Conservation (phyloP, 2,888 invertebrate genomes). For the Amphimallon solstitiale region DNA sequence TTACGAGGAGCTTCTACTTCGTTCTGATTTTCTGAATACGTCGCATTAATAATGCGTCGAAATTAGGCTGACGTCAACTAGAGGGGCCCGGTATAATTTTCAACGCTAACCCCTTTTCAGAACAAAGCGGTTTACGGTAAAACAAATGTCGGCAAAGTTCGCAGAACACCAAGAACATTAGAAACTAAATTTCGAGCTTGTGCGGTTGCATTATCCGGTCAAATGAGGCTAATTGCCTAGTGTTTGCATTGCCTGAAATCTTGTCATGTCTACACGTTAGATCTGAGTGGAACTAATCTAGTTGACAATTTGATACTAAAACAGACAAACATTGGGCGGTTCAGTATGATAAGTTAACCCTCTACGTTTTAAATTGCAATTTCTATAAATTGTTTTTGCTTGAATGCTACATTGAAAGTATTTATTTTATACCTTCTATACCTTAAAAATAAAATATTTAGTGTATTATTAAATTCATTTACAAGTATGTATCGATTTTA, state of each 20-base stretch:
- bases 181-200: constrained; percentile 20
- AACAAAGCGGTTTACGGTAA: constrained; percentile 21
- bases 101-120: not conserved
- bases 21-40: constrained; percentile 14
- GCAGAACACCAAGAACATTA: constrained; percentile 11
- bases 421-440: too few relatives aligned
- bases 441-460: too few relatives aligned
- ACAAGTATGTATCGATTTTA: too few relatives aligned
- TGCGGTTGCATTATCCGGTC: constrained; percentile 27
- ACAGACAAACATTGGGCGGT: not conserved
- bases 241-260: constrained; percentile 17
- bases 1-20: not conserved
- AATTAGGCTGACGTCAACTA: constrained; percentile 25
- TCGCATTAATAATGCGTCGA: constrained; percentile 27
- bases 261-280: constrained; percentile 8
- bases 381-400: too few relatives aligned
- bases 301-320: not conserved
- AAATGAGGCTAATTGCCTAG: constrained; percentile 22
- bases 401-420: too few relatives aligned
- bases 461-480: too few relatives aligned
- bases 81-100: constrained; percentile 14
- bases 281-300: not conserved
- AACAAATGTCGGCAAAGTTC: constrained; percentile 24
- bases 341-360: too few relatives aligned
- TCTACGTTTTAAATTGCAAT: too few relatives aligned